Base-by-base conservation (phyloP, 2,888 invertebrate species). In the Gari tellinella region DNA sequence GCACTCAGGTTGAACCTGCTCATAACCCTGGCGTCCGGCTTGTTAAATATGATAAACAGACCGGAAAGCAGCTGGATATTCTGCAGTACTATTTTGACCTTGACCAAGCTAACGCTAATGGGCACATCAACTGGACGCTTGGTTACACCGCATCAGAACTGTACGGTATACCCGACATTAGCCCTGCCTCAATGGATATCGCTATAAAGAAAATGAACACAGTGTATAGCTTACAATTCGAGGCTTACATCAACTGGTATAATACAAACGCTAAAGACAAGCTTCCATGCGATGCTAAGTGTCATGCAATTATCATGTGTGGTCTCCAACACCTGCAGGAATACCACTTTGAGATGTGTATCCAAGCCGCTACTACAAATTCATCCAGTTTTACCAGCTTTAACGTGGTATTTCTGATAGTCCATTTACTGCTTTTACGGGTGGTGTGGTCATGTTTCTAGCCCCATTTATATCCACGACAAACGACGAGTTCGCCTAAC, bases 21-120 rank as follows among this genome's bases (percentile, higher is more conserved):
- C 97, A 97, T 89, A 97, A 97, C 92, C 97, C 97, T 4, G 97
- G 96, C 43, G 93, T 97, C 72, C 94, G 97, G 77, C 94, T 97
- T 52, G 96, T 97, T 93, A 96, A 96, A 92, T 97, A 97, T 91
- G 96, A 97, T 92, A 96, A 95, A 80, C 58, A 64, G 97, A 97
- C 84, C 2, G 86, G 88, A 15, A 92, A 96, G 95, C 95, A 97
- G 70, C 93, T 96, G 90, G 97, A 97, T 93, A 97, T 97, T 92
- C 95, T 95, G 19, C 97, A 97, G 93, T 97, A 96, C 92, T 97
- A 95, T 93, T 93, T 97, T 92, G 96, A 97, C 92, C 93, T 98
- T 86, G 89, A 88, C 0, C 94, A 94, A 19, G 94, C 94, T 78
- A 94, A 94, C 85, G 86, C 88, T 41, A 93, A 93, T 73, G 94